Evolutionary conservation across 2,113 vertebrate genomes (phyloP).

Genomic region (Channa argus): DNA sequence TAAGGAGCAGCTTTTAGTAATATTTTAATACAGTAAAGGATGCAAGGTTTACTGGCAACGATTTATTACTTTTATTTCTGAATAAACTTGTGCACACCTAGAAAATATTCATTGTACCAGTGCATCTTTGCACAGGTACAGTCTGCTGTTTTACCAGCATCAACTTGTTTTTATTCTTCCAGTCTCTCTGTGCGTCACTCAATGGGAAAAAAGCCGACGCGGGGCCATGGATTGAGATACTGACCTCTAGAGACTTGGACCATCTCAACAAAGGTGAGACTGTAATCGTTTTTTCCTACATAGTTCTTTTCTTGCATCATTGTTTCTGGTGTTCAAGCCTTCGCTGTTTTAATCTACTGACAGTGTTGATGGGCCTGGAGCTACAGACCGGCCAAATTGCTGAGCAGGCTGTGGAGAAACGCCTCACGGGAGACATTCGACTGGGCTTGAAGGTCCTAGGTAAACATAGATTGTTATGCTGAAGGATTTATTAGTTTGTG

Average conservation of each 20-base stretch:
- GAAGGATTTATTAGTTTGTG: background rate
- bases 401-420: slow-evolving; percentile 67
- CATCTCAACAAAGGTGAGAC: slow-evolving; percentile 76
- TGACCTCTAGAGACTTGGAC: slow-evolving; percentile 70
- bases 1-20: background rate
- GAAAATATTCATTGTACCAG: background rate
- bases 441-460: slow-evolving; percentile 75
- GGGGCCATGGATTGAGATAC: slow-evolving; percentile 70
- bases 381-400: slow-evolving; percentile 44
- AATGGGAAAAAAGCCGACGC: slow-evolving; percentile 68
- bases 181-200: slow-evolving; percentile 72
- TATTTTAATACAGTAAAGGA: background rate
- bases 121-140: too few species aligned
- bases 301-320: background rate
- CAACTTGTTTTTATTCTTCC: background rate
- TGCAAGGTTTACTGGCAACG: background rate
- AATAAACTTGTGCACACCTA: too few species aligned
- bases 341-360: background rate
- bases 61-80: too few species aligned
- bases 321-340: background rate
- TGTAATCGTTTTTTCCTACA: too few species aligned
- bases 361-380: slow-evolving; percentile 77
- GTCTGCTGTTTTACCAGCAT: too few species aligned
- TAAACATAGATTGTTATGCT: slow-evolving; percentile 21
- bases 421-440: slow-evolving; percentile 73